Evolutionary conservation across 2,888 invertebrate species (phyloP).

Genomic region (Norana najaformis): DNA sequence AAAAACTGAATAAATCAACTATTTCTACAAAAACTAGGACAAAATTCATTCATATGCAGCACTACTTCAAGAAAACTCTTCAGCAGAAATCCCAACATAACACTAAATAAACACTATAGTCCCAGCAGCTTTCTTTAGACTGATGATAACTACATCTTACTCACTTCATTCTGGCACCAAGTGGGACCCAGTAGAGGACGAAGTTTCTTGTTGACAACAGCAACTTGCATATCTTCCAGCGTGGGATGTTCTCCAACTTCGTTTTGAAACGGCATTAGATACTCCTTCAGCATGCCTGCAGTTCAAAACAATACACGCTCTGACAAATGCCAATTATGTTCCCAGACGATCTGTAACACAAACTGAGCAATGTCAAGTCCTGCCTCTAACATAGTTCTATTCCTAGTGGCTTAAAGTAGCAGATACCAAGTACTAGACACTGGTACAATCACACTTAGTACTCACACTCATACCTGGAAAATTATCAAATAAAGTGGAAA

Average conservation of each 20-base stretch:
- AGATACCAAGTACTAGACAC: no score
- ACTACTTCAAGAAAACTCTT: background rate
- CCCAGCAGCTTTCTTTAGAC: background rate
- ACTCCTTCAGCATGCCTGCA: constrained; percentile 69
- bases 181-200: constrained; percentile 80
- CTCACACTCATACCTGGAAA: no score
- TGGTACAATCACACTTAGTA: no score
- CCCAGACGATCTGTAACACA: background rate
- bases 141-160: constrained; percentile 23
- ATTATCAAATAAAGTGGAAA: no score
- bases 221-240: constrained; percentile 76
- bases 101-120: background rate
- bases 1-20: no score
- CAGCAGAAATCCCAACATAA: background rate
- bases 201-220: constrained; percentile 87
- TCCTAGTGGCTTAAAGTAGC: no score
- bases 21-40: no score
- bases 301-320: background rate
- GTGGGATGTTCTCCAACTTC: constrained; percentile 59
- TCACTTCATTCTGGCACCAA: constrained; percentile 72
- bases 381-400: no score
- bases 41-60: no score
- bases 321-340: background rate
- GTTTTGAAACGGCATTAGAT: constrained; percentile 73
- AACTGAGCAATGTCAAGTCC: background rate